phyloP scores from a whole-genome alignment of 2,888 invertebrate species.

The Polia nebulosa region DNA sequence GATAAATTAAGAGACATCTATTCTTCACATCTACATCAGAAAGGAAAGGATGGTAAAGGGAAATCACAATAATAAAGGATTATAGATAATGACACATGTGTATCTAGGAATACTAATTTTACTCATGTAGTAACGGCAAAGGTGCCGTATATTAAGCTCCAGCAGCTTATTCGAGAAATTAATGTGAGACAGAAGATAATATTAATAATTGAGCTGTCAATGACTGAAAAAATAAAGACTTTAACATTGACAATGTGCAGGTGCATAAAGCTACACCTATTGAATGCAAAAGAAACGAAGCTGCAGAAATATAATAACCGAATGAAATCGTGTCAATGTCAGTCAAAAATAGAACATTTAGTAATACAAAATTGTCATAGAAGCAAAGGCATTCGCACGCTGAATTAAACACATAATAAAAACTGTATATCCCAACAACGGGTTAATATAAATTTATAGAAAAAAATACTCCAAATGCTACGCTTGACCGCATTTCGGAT shows the following conservation, averaged over 20 bases:
- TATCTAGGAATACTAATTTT: neutral
- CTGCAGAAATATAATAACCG: constrained; percentile 34
- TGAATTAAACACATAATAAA: constrained; percentile 37
- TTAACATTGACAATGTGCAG: neutral
- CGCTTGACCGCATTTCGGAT: constrained; percentile 41
- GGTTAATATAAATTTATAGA: constrained; percentile 21
- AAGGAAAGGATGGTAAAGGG: constrained; percentile 3
- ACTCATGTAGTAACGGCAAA: neutral
- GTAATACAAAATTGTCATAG: constrained; percentile 17
- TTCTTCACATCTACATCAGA: constrained; percentile 12
- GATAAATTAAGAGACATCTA: constrained; percentile 6
- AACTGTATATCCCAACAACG: constrained; percentile 32
- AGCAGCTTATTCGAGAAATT: neutral
- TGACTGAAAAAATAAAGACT: constrained; percentile 1
- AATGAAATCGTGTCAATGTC: constrained; percentile 38
- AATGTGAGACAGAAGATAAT: neutral
- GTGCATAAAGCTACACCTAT: constrained; percentile 7
- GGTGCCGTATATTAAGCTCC: neutral
- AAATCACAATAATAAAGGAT: constrained; percentile 8
- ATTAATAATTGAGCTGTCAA: constrained; percentile 10
- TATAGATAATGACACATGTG: neutral
- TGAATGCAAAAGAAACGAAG: constrained; percentile 19
- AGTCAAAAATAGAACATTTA: constrained; percentile 22
- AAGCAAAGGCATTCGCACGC: constrained; percentile 24
- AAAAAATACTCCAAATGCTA: constrained; percentile 28